Evolutionary conservation across 2,113 vertebrate genomes (phyloP).

Genomic region (Bombycilla garrulus): DNA sequence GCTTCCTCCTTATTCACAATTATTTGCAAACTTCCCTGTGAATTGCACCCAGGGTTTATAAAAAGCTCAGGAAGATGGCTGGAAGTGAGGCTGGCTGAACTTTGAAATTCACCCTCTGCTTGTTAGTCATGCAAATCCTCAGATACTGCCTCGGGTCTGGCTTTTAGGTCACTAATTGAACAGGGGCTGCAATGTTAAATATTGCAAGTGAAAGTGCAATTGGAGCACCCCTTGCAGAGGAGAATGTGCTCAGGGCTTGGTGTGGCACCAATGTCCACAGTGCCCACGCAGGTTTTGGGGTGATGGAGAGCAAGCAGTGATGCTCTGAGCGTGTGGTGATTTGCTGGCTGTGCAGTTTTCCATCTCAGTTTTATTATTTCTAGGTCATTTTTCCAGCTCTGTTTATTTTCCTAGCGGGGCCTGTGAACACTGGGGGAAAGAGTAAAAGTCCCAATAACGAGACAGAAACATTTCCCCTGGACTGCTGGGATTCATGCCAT

Average conservation of each 20-base stretch:
- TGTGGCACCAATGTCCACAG: fast-evolving
- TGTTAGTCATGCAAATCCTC: slow-evolving; percentile 44
- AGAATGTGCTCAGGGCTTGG: fast-evolving
- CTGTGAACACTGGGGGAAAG: background rate
- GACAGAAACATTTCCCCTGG: background rate
- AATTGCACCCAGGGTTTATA: slow-evolving; percentile 48
- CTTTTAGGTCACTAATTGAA: slow-evolving; percentile 43
- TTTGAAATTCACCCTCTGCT: slow-evolving; percentile 50
- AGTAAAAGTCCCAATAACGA: background rate
- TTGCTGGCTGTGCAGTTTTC: background rate
- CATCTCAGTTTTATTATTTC: background rate
- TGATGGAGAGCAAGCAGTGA: background rate
- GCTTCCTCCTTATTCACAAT: slow-evolving; percentile 45
- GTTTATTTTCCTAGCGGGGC: background rate
- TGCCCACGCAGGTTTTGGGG: background rate
- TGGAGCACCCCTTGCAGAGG: background rate
- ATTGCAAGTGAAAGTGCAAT: slow-evolving; percentile 30
- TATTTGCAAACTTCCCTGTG: slow-evolving; percentile 56
- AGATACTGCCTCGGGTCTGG: background rate
- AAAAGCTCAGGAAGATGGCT: slow-evolving; percentile 46
- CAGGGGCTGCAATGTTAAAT: background rate
- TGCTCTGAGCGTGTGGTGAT: background rate
- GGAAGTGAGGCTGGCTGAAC: background rate
- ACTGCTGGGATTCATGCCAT: fast-evolving
- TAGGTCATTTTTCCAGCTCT: background rate